phyloP scores from a whole-genome alignment of 2,888 invertebrate genomes.

The Ochropleura leucogaster region DNA sequence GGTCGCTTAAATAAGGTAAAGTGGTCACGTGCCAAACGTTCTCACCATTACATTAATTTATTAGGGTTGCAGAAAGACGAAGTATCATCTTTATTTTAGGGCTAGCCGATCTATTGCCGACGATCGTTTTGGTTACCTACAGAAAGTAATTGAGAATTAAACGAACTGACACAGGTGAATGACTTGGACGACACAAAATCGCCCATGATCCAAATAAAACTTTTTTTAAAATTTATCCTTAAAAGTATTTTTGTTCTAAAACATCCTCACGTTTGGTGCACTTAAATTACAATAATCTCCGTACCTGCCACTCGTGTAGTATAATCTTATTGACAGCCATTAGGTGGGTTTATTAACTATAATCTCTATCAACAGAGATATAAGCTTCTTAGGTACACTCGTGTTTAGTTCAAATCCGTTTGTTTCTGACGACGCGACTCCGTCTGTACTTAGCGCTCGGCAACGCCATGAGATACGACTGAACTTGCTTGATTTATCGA shows the following conservation, averaged over 20 bases:
- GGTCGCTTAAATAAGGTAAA: slow-evolving; percentile 35
- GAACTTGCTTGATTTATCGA: slow-evolving; percentile 64
- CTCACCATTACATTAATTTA: slow-evolving; percentile 56
- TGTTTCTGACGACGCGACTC: slow-evolving; percentile 18
- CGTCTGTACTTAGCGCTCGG: slow-evolving; percentile 32
- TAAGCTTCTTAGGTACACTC: slow-evolving; percentile 7
- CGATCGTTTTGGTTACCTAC: slow-evolving; percentile 11
- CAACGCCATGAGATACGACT: slow-evolving; percentile 51
- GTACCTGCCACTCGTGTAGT: neutral
- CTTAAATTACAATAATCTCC: neutral
- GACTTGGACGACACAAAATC: neutral
- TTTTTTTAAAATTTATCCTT: neutral
- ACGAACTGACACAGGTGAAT: neutral
- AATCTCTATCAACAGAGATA: neutral
- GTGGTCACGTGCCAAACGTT: slow-evolving; percentile 52
- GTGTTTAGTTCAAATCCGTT: slow-evolving; percentile 17
- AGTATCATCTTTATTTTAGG: slow-evolving; percentile 40
- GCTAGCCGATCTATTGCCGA: slow-evolving; percentile 16
- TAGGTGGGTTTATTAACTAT: neutral
- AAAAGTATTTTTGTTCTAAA: neutral
- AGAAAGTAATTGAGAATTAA: slow-evolving; percentile 7
- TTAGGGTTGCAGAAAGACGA: slow-evolving; percentile 41
- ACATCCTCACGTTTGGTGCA: neutral
- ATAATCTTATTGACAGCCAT: neutral
- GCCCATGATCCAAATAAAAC: neutral